These are phyloP conservation scores for Pelodiscus sinensis DNA, from an alignment of 2,113 vertebrate species.

Conservation along the genomic window DNA sequence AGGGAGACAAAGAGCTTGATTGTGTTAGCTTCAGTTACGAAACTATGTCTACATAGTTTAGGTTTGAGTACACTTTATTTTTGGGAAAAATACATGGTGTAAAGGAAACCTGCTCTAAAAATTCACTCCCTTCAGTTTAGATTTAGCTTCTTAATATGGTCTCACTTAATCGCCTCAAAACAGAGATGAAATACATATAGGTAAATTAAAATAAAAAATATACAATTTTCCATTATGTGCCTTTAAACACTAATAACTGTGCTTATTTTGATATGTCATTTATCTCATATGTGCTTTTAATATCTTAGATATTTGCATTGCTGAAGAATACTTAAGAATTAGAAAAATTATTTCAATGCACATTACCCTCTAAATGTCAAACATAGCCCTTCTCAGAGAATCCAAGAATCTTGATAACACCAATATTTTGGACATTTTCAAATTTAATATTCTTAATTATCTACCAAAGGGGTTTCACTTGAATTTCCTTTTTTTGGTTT, in stretches of 20 bases:
- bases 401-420: neutral
- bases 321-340: neutral
- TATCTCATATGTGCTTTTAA: neutral
- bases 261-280: neutral
- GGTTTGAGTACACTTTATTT: neutral
- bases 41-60: neutral
- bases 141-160: neutral
- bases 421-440: slow-evolving; percentile 16
- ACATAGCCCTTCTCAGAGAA: neutral
- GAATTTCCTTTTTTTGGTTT: slow-evolving; percentile 8
- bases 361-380: neutral
- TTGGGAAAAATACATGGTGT: neutral
- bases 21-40: neutral
- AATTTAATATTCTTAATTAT: slow-evolving; percentile 19
- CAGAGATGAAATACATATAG: neutral
- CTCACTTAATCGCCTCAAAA: neutral
- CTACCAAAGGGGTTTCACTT: neutral
- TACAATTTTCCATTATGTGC: neutral
- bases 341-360: neutral
- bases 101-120: neutral
- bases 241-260: neutral
- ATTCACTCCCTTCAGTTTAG: neutral
- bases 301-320: neutral
- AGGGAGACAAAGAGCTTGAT: neutral
- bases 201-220: neutral